Conservation (phyloP, 1,140 invertebrate genomes). For the Polyergus mexicanus region DNA sequence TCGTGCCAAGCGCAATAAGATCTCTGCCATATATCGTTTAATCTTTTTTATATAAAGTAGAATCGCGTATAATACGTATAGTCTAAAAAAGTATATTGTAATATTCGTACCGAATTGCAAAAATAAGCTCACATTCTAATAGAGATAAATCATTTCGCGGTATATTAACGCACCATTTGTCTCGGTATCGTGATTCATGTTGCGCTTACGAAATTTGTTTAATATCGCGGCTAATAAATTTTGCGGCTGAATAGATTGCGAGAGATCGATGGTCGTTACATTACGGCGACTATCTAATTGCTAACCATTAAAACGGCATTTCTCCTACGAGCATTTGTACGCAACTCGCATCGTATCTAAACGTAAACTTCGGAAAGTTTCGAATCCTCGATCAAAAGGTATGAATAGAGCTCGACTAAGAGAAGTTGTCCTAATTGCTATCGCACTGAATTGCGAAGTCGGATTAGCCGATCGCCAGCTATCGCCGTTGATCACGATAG, state of each 20-base stretch:
- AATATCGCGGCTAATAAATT: slow-evolving; percentile 44
- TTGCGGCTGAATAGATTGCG: neutral
- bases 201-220: slow-evolving; percentile 20
- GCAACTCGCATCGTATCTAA: neutral
- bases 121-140: slow-evolving; percentile 1
- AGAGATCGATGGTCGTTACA: slow-evolving; percentile 22
- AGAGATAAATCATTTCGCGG: slow-evolving; percentile 11
- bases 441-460: slow-evolving; percentile 39
- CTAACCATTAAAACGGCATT: slow-evolving; percentile 19
- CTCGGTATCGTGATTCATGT: neutral
- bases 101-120: neutral
- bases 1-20: neutral
- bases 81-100: neutral
- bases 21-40: neutral
- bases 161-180: slow-evolving; percentile 16
- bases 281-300: slow-evolving; percentile 17
- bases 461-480: slow-evolving; percentile 56
- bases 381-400: slow-evolving; percentile 39
- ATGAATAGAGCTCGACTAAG: slow-evolving; percentile 47
- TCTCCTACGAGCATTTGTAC: neutral
- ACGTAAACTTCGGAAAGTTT: neutral
- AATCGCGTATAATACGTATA: neutral
- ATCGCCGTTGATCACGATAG: slow-evolving; percentile 6
- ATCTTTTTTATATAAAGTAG: neutral
- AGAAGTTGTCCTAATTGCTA: slow-evolving; percentile 51